Evolutionary conservation across 2,797 vertebrate species (phyloP), one percentile per base, ranked within the genome.

Genomic region (Epinephelus coioides): DNA sequence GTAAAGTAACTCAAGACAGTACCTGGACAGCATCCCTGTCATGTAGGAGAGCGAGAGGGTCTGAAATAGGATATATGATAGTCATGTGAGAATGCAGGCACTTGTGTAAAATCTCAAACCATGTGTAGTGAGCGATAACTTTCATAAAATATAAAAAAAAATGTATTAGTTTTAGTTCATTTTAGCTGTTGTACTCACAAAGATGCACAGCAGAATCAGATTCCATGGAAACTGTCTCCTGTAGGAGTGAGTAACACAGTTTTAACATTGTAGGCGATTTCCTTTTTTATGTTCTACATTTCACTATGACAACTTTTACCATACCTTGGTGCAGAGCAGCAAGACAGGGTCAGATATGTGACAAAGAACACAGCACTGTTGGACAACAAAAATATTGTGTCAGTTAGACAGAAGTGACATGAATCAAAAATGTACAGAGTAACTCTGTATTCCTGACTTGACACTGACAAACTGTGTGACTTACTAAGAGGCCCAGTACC

Each of bases 401-500:
- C 9, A 10, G 61, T 57, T 25, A 46, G 40, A 43, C 2, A 63
- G 5, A 50, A 21, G 0, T 2, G 9, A 73, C 9, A 67, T 56
- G 6, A 21, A 69, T 5, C 23, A n/a, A 49, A 63, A 68, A 4
- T 43, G 5, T 25, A 27, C 14, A 60, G 6, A 38, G 5, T 53
- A 62, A 70, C 5, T 62, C 3, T 18, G 5, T n/a, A 6, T 57
- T 25, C 44, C 6, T 62, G 43, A 53, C 7, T 60, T 4, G 59
- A 51, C 9, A 46, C 19, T 25, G 14, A 50, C 2, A 11, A 23
- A 57, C 62, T 1, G 1, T 67, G 9, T 59, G 91, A 97, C 98
- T 98, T 92, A 99, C 98, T 98, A 98, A 84, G 97, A 98, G 44
- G 97, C 97, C 98, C 98, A 99, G 71, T 99, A 99, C 97, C 97